Evolutionary conservation across 1,140 invertebrate genomes (phyloP).

Genomic region (Bombyx mori): ASM3026992v2 NC_085131.1:13038501-13039000

Average conservation of each 20-base stretch:
- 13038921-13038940: slow-evolving; percentile 83
- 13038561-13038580: too few species aligned
- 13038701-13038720: too few species aligned
- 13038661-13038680: too few species aligned
- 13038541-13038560: too few species aligned
- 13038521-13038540: too few species aligned
- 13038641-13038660: too few species aligned
- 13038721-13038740: too few species aligned
- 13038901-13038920: slow-evolving; percentile 50
- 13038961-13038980: slow-evolving; percentile 92
- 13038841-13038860: slow-evolving; percentile 37
- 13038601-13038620: too few species aligned
- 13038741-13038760: not conserved
- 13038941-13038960: slow-evolving; percentile 89
- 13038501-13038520: too few species aligned
- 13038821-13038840: slow-evolving; percentile 37
- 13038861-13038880: slow-evolving; percentile 50
- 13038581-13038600: too few species aligned
- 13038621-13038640: too few species aligned
- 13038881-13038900: slow-evolving; percentile 55
- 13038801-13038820: slow-evolving; percentile 55
- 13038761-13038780: slow-evolving; percentile 11
- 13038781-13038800: slow-evolving; percentile 56
- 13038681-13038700: too few species aligned
- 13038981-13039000: slow-evolving; percentile 87